Conservation (phyloP, 2,797 vertebrate species). For the Girardinus metallicus region DNA sequence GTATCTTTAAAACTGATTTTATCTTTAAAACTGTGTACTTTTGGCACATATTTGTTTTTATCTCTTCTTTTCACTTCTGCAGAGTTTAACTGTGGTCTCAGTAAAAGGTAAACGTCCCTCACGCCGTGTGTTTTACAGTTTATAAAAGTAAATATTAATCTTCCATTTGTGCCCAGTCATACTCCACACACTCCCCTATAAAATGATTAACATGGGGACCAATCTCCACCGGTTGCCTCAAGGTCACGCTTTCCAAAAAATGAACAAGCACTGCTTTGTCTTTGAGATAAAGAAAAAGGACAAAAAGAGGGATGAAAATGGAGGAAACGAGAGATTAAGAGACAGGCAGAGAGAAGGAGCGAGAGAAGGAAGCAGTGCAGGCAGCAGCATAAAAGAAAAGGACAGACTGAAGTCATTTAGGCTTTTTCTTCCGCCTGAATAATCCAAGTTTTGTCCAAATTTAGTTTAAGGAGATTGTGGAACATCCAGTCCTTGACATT, state of each 20-base stretch:
- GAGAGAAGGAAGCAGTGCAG: conserved; percentile 20
- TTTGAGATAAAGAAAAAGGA: conserved; percentile 56
- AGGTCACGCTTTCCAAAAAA: conserved; percentile 66
- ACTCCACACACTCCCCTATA: not conserved
- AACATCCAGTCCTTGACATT: conserved; percentile 69
- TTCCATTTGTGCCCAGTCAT: not conserved
- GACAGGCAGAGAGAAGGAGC: conserved; percentile 22
- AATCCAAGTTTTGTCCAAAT: conserved; percentile 75
- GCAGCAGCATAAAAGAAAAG: conserved; percentile 55
- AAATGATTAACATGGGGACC: conserved; percentile 11
- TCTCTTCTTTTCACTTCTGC: not conserved
- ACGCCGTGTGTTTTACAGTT: not conserved
- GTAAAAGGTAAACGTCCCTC: not conserved
- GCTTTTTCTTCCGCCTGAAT: conserved; percentile 66
- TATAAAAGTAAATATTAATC: not conserved
- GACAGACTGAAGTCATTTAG: conserved; percentile 73
- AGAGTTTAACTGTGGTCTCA: not conserved
- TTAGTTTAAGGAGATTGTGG: conserved; percentile 66
- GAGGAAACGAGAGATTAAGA: conserved; percentile 52
- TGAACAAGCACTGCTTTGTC: conserved; percentile 45
- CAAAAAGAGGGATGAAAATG: conserved; percentile 41
- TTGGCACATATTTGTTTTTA: not conserved
- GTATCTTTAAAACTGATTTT: no score
- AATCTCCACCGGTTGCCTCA: conserved; percentile 34
- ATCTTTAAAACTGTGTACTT: not conserved